phyloP scores from a whole-genome alignment of 1,140 invertebrate species.

The Listronotus bonariensis region DNA sequence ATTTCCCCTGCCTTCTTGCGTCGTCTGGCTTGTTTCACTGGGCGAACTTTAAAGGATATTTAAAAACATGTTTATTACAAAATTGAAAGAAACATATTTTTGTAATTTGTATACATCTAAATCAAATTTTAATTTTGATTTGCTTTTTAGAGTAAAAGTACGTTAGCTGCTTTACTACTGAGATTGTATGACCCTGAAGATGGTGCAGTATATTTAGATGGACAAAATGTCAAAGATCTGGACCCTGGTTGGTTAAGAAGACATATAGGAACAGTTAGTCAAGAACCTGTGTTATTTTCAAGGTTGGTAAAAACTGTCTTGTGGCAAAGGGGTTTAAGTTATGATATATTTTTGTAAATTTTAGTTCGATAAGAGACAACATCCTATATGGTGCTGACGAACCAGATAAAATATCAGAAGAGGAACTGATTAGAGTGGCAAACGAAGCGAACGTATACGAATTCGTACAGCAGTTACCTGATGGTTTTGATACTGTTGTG shows the following conservation, averaged over 20 bases:
- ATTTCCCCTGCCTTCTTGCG: too few relatives aligned
- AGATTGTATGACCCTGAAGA: constrained; percentile 78
- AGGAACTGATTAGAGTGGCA: constrained; percentile 65
- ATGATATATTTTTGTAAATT: too few relatives aligned
- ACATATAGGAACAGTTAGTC: constrained; percentile 80
- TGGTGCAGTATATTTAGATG: constrained; percentile 72
- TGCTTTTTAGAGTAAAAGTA: constrained; percentile 72
- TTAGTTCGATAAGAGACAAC: constrained; percentile 76
- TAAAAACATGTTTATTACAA: too few relatives aligned
- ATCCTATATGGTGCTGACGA: constrained; percentile 78
- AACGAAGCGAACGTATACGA: constrained; percentile 80
- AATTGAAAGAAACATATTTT: too few relatives aligned
- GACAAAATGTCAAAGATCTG: constrained; percentile 65
- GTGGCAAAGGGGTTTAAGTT: constrained; percentile 72
- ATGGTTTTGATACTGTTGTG: constrained; percentile 77
- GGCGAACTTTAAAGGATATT: too few relatives aligned
- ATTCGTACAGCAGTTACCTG: constrained; percentile 73
- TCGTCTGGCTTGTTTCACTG: too few relatives aligned
- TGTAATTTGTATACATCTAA: too few relatives aligned
- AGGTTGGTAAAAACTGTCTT: constrained; percentile 65
- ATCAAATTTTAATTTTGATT: neutral
- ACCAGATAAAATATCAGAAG: constrained; percentile 58
- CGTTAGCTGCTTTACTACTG: constrained; percentile 75
- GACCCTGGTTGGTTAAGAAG: constrained; percentile 74
- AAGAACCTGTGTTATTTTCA: constrained; percentile 55